phyloP scores from a whole-genome alignment of 2,113 vertebrate genomes.

The Oryzias javanicus region DNA sequence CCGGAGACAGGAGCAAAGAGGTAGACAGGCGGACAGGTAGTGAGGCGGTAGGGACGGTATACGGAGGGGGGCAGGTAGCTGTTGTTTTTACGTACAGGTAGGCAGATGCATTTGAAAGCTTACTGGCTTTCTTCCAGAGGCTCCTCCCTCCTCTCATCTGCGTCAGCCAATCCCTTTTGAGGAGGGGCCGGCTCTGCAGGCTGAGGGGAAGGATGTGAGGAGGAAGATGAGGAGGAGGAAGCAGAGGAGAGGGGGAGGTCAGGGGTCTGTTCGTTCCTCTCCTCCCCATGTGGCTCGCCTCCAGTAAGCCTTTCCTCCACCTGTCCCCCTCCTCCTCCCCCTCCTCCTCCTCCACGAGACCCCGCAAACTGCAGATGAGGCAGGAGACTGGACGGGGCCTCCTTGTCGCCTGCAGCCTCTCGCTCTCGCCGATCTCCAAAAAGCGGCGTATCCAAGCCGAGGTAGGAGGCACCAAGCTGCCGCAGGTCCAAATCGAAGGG shows the following conservation, averaged over 20 bases:
- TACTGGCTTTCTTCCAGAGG: slow-evolving; percentile 67
- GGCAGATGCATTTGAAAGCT: slow-evolving; percentile 59
- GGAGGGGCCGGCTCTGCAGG: slow-evolving; percentile 48
- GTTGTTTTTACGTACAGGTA: slow-evolving; percentile 65
- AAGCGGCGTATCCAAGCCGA: slow-evolving; percentile 40
- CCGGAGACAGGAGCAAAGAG: slow-evolving; percentile 40
- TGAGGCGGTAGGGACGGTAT: slow-evolving; percentile 12
- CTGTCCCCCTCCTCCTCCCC: slow-evolving; percentile 1
- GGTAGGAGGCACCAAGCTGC: slow-evolving; percentile 59
- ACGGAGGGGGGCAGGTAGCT: slow-evolving; percentile 45
- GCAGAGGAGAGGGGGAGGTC: slow-evolving; percentile 49
- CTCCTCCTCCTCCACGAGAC: slow-evolving; percentile 35
- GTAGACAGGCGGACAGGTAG: slow-evolving; percentile 1
- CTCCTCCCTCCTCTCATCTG: slow-evolving; percentile 46
- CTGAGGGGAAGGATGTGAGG: slow-evolving; percentile 57
- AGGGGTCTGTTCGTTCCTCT: slow-evolving; percentile 43
- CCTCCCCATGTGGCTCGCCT: slow-evolving; percentile 33
- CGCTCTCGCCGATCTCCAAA: slow-evolving; percentile 31
- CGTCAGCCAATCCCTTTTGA: slow-evolving; percentile 53
- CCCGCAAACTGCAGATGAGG: slow-evolving; percentile 60
- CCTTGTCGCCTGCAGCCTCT: slow-evolving; percentile 37
- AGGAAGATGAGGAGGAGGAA: slow-evolving; percentile 48
- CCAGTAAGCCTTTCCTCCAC: slow-evolving; percentile 39
- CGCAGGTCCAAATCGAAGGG: slow-evolving; percentile 52
- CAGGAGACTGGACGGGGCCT: slow-evolving; percentile 25